Evolutionary conservation across 2,888 invertebrate species (phyloP), one percentile per base, ranked within the genome.

Genomic region (Drosophila kanekoi): DNA sequence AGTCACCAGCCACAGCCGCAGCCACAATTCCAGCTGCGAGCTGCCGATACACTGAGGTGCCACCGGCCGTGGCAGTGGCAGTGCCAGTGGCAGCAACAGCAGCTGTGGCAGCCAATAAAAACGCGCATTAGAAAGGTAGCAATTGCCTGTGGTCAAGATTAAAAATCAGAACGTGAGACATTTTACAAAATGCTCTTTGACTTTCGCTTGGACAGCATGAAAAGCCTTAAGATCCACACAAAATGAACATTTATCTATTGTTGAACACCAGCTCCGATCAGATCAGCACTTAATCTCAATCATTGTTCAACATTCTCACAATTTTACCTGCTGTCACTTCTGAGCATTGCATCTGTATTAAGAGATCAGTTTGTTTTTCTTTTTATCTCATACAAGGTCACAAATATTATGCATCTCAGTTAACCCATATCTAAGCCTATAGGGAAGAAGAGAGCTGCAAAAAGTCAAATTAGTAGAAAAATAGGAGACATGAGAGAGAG

Each of bases 91-190:
- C 58, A 56, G 20, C 58, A 63, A 20, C 58, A 62, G 62, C 64
- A 57, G 77, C 67, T 78, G 72, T 72, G 72, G 60, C 72, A 78
- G 58, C 73, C 76, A 87, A 83, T 77, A 82, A 87, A 90, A 83
- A 79, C 75, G 71, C 83, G 78, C 89, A 87, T 89, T 89, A 89
- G 89, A 89, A 89, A 89, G 89, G 90, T 89, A 87, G 88, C 89
- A 89, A 87, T 83, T 87, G 84, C 84, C 72, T 65, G 68, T 63
- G 72, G 83, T 81, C 83, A 77, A 86, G 86, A 88, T 89, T 81
- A 77, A 88, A 90, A 90, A 90, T 89, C 81, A 81, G 87, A 83
- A 82, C 87, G 87, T 87, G 80, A 81, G 85, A 83, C 87, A 81
- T 77, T 81, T 80, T 76, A 63, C 65, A 77, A 79, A 81, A 85